Conservation (phyloP, 2,888 invertebrate genomes). For the Drosophila picticornis region DNA sequence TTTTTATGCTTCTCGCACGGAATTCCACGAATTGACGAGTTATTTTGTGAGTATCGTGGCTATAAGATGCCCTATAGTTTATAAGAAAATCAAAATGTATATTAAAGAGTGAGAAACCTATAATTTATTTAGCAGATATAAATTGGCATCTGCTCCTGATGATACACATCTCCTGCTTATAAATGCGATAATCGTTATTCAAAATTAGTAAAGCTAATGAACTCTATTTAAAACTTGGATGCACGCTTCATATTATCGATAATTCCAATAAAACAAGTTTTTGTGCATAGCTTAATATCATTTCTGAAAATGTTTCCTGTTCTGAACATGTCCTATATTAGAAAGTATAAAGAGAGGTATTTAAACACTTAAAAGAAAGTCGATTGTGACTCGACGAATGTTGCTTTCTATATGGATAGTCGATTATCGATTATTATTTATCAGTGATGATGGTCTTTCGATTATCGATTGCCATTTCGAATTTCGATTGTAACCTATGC, state of each 20-base stretch:
- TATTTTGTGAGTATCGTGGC: not conserved
- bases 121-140: not conserved
- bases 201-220: not conserved
- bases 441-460: not conserved
- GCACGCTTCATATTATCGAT: not conserved
- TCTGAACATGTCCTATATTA: too few species aligned
- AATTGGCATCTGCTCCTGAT: not conserved
- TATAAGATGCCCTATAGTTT: slow-evolving; percentile 14
- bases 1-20: slow-evolving; percentile 51
- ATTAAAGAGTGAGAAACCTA: too few species aligned
- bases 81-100: too few species aligned
- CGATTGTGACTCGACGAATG: too few species aligned
- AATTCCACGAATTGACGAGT: slow-evolving; percentile 53
- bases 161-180: not conserved
- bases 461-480: not conserved
- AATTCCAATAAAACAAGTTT: not conserved
- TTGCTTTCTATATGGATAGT: not conserved
- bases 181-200: not conserved
- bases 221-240: not conserved
- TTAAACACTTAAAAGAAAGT: too few species aligned
- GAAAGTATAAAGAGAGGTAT: not conserved
- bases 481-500: not conserved
- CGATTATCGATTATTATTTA: not conserved
- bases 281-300: not conserved
- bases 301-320: not conserved